Conservation (phyloP, 2,797 vertebrate genomes). For the Ctenosaura bakeri region DNA sequence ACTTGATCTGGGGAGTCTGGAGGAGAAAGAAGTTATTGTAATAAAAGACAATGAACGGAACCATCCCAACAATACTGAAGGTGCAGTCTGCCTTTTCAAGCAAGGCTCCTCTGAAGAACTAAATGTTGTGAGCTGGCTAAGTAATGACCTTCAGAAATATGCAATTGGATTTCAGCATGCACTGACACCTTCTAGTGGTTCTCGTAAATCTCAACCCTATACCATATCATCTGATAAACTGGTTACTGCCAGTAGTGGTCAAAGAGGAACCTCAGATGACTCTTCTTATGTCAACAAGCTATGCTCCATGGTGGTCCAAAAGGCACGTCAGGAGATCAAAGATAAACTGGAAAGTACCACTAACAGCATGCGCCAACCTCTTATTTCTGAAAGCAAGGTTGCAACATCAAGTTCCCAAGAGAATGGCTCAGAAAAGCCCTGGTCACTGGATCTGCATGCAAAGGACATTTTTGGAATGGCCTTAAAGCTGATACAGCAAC, state of each 20-base stretch:
- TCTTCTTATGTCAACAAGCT: slow-evolving; percentile 67
- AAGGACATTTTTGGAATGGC: slow-evolving; percentile 74
- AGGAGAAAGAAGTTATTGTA: slow-evolving; percentile 75
- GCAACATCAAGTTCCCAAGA: slow-evolving; percentile 62
- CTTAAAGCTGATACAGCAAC: slow-evolving; percentile 74
- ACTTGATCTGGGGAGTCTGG: slow-evolving; percentile 62
- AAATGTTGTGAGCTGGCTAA: slow-evolving; percentile 67
- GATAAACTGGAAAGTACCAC: slow-evolving; percentile 60
- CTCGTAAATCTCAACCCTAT: slow-evolving; percentile 62
- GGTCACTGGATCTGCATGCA: slow-evolving; percentile 65
- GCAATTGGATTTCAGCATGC: slow-evolving; percentile 76
- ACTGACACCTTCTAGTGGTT: slow-evolving; percentile 67
- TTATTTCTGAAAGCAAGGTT: slow-evolving; percentile 47
- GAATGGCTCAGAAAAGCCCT: slow-evolving; percentile 52
- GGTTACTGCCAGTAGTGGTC: slow-evolving; percentile 51
- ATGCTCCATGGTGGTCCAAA: slow-evolving; percentile 69
- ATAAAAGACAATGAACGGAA: slow-evolving; percentile 74
- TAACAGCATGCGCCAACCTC: slow-evolving; percentile 59
- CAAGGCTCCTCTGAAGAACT: slow-evolving; percentile 70
- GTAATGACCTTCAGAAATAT: slow-evolving; percentile 75
- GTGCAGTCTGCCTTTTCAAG: slow-evolving; percentile 76
- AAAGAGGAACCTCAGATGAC: slow-evolving; percentile 55
- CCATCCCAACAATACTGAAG: slow-evolving; percentile 69
- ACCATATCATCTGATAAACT: slow-evolving; percentile 62
- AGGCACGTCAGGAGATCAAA: slow-evolving; percentile 71